Base-by-base conservation (phyloP, 2,797 vertebrate species). In the Rhinophrynus dorsalis region DNA sequence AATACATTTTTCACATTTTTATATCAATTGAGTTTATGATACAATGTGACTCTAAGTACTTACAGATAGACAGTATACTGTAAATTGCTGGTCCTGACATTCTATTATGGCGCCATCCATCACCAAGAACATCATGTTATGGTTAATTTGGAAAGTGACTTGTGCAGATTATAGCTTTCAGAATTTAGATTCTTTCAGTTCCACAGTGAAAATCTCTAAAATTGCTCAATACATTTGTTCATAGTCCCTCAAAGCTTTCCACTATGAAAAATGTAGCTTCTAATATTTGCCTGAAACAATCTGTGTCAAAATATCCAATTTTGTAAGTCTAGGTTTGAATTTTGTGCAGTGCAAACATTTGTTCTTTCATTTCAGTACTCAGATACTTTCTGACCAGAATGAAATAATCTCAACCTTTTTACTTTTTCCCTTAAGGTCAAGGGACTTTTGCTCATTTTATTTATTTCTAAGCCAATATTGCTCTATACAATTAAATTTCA, bases 391-490 rank as follows among this genome's bases (percentile, higher is more conserved):
- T 42, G 38, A 55, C 48, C 10, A 52, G 23, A 15, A 8, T 55
- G 21, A 30, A 30, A 67, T 42, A 30, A 20, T 32, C 26, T 44
- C 38, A 52, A 33, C 30, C 54, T 67, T 57, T 44, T 44, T 33
- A 32, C 26, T 47, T 38, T 18, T 3, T 26, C 48, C 7, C n/a
- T 18, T 47, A 6, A 48, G 55, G 45, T 67, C 30, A 56, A 64
- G 20, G 51, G 18, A 44, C 2, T 8, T 44, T 21, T 57, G 29
- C 52, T 67, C 64, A 44, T 44, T 67, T 10, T 52, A 37, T 32
- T 38, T 57, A 45, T 33, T 38, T 67, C 11, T 24, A 45, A 44
- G 42, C 35, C 35, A 55, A 44, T 56, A 67, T 67, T 24, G 40
- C 52, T 67, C 27, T 42, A 57, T 18, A 57, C 21, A 56, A 37